phyloP scores from a whole-genome alignment of 1,140 invertebrate species.

The Heliconius himera region DNA sequence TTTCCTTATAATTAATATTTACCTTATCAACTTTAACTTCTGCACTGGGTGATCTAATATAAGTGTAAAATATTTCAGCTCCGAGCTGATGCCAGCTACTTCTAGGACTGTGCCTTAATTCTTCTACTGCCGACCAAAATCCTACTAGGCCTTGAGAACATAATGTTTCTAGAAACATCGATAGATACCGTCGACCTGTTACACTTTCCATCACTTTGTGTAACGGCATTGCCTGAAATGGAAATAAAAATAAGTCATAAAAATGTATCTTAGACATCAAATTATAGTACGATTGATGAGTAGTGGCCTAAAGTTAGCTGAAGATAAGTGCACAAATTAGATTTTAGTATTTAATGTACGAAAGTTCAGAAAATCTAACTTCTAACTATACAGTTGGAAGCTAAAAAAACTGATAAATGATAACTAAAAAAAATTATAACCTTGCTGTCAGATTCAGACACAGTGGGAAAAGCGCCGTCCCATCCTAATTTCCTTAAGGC shows the following conservation, averaged over 20 bases:
- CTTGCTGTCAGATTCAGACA: conserved; percentile 74
- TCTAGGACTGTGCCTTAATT: conserved; percentile 87
- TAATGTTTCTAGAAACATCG: conserved; percentile 90
- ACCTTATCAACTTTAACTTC: conserved; percentile 90
- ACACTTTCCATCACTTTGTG: conserved; percentile 87
- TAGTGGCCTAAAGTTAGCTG: too few species aligned
- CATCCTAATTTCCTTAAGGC: conserved; percentile 89
- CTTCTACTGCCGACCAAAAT: conserved; percentile 94
- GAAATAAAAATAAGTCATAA: conserved; percentile 31
- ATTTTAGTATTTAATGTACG: too few species aligned
- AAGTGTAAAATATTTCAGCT: conserved; percentile 94
- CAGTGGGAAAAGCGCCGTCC: conserved; percentile 87
- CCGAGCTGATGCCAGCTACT: conserved; percentile 93
- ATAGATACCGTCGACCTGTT: conserved; percentile 87
- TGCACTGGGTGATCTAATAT: conserved; percentile 89
- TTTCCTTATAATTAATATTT: conserved; percentile 11
- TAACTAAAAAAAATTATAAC: conserved; percentile 39
- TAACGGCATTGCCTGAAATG: conserved; percentile 82
- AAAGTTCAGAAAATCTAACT: too few species aligned
- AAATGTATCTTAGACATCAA: background rate
- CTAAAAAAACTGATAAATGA: background rate
- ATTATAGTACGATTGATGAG: too few species aligned
- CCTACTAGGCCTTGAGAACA: conserved; percentile 90
- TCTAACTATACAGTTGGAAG: background rate
- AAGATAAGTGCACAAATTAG: too few species aligned